Conservation (phyloP, 1,140 invertebrate species). For the Penaeus japonicus region DNA sequence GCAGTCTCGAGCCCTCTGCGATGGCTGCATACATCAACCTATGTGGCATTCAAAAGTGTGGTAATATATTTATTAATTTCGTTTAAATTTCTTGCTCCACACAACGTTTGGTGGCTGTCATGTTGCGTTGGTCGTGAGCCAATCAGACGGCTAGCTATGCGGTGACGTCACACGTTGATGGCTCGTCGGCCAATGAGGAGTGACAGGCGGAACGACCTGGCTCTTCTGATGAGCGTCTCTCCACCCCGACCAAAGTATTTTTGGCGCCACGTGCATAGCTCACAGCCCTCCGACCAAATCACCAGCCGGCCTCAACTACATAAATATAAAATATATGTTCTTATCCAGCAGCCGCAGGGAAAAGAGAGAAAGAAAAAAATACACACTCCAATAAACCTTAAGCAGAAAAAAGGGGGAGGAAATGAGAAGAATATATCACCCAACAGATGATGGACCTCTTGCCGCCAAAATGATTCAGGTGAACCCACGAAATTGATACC, state of each 20-base stretch:
- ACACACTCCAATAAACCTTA: too few species aligned
- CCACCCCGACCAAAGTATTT: slow-evolving; percentile 31
- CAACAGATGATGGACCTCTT: too few species aligned
- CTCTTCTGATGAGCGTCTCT: slow-evolving; percentile 29
- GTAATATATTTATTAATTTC: background rate
- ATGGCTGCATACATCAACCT: too few species aligned
- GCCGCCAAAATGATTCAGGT: too few species aligned
- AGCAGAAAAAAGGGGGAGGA: too few species aligned
- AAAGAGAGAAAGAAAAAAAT: too few species aligned
- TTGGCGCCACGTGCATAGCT: slow-evolving; percentile 17
- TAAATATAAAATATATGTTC: background rate
- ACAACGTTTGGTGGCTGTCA: slow-evolving; percentile 17
- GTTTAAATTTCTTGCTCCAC: background rate
- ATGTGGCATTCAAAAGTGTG: background rate
- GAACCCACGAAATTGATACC: too few species aligned
- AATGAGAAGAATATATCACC: too few species aligned
- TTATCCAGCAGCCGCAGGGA: background rate
- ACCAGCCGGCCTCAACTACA: too few species aligned
- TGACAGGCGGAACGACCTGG: slow-evolving; percentile 55
- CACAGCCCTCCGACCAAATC: too few species aligned
- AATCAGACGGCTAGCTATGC: slow-evolving; percentile 44
- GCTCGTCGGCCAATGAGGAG: slow-evolving; percentile 41
- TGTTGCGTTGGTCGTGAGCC: slow-evolving; percentile 33
- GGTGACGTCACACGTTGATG: slow-evolving; percentile 52
- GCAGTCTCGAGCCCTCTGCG: too few species aligned